phyloP scores from a whole-genome alignment of 1,140 invertebrate genomes.

The Drosophila quadrilineata region DNA sequence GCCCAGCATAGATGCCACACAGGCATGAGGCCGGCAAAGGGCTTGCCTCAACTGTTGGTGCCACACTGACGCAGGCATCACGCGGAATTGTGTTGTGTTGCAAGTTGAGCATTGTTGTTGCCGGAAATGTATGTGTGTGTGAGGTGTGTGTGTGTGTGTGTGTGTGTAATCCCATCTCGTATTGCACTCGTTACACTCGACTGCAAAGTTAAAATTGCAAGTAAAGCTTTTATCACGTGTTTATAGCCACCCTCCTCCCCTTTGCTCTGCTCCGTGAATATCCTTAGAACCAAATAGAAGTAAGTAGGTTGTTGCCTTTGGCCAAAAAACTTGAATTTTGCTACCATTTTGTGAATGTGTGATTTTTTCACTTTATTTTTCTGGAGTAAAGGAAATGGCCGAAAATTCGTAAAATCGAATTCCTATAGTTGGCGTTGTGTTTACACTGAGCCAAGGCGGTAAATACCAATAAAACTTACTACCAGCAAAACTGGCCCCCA shows the following conservation, averaged over 20 bases:
- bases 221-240: slow-evolving; percentile 76
- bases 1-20: not conserved
- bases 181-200: slow-evolving; percentile 36
- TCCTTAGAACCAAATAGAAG: no score
- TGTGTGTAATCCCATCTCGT: slow-evolving; percentile 35
- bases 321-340: no score
- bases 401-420: slow-evolving; percentile 77
- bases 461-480: slow-evolving; percentile 75
- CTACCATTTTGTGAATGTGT: no score
- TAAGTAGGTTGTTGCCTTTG: slow-evolving; percentile 64
- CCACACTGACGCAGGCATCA: slow-evolving; percentile 24
- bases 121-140: no score
- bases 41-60: slow-evolving; percentile 14
- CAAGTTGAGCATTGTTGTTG: slow-evolving; percentile 4
- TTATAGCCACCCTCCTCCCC: slow-evolving; percentile 34
- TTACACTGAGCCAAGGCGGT: slow-evolving; percentile 41
- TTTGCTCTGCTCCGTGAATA: slow-evolving; percentile 6
- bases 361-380: slow-evolving; percentile 63
- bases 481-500: slow-evolving; percentile 22
- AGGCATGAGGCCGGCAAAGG: no score
- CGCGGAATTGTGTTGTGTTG: slow-evolving; percentile 16
- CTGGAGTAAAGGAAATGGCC: slow-evolving; percentile 73
- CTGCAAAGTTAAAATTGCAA: slow-evolving; percentile 69
- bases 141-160: no score
- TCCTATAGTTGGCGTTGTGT: slow-evolving; percentile 42